Percentiles rank a stretch among this genome's conserved stretches.
Evolutionary conservation across 1,140 invertebrate species (phyloP).

Genomic region (Cotesia vestalis): DNA sequence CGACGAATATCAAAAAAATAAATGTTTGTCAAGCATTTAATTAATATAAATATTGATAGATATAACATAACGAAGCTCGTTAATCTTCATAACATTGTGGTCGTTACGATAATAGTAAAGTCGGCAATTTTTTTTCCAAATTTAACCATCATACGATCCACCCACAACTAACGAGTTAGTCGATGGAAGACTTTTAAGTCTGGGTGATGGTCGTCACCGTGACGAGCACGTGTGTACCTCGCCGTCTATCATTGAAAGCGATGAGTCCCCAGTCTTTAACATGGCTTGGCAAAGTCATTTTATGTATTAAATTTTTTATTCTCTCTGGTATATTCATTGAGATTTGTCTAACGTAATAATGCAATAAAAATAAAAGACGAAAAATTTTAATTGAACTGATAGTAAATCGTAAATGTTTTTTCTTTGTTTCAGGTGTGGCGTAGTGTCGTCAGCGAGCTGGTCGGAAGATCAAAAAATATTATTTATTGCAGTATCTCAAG

Average conservation of each 20-base stretch:
- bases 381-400: not conserved
- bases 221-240: slow-evolving; percentile 64
- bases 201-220: slow-evolving; percentile 64
- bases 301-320: slow-evolving; percentile 16
- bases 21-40: not conserved
- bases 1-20: too few species aligned
- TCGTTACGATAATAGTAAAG: slow-evolving; percentile 38
- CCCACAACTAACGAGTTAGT: slow-evolving; percentile 50
- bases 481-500: slow-evolving; percentile 52
- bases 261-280: slow-evolving; percentile 25
- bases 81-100: slow-evolving; percentile 15
- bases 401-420: slow-evolving; percentile 29
- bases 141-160: slow-evolving; percentile 59
- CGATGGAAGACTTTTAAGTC: slow-evolving; percentile 49
- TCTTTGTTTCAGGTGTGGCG: slow-evolving; percentile 63
- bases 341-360: not conserved
- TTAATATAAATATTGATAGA: not conserved
- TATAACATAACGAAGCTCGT: not conserved
- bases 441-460: slow-evolving; percentile 63
- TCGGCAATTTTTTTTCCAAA: slow-evolving; percentile 42
- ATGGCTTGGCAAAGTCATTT: slow-evolving; percentile 20
- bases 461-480: slow-evolving; percentile 58
- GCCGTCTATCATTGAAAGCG: slow-evolving; percentile 58
- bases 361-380: not conserved
- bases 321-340: not conserved